Base-by-base conservation (phyloP, 1,140 invertebrate genomes). In the Thaumetopoea pityocampa region DNA sequence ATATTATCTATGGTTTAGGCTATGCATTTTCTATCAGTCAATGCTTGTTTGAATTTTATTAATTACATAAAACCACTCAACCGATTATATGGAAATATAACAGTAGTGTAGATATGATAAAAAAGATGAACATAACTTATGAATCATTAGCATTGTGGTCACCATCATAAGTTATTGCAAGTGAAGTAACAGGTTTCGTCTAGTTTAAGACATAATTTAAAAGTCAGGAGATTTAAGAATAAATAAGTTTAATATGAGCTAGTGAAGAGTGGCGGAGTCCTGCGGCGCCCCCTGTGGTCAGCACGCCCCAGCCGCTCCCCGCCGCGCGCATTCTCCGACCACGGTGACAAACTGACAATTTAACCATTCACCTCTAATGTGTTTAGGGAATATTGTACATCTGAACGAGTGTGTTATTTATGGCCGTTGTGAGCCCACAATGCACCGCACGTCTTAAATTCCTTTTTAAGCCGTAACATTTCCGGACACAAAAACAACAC, bases 261-360 rank as follows among this genome's bases (percentile, higher is more conserved):
- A 65, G 55, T 53, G 57, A 52, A 34, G 44, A 53, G 49, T 36
- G 40, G 32, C 45, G 40, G 63, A 62, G 51, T 54, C 65, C 57
- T 53, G 46, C 59, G 45, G 58, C 24, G 38, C 52, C 62, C 64
- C 67, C 60, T 44, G 65, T 53, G 47, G 45, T 20, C 29, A 32
- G 27, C 34, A n/a, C 51, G 45, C 49, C 38, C 38, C 41, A 22
- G 35, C 18, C 44, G 61, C 29, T 55, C 63, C 62, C 67, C 45
- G 63, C 63, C 30, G 67, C 29, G 64, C 30, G 33, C 54, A 60
- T 54, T 64, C 62, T 62, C 57, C 46, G 43, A 47, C 54, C 67
- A 42, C 51, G 62, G 64, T 69, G 68, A 82, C 78, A 79, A 82
- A 79, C 65, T 77, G 77, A 77, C 72, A 78, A 82, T 78, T 71